Evolutionary conservation across 2,797 vertebrate genomes (phyloP), one percentile per base, ranked within the genome.

Genomic region (Anas flavirostris): DNA sequence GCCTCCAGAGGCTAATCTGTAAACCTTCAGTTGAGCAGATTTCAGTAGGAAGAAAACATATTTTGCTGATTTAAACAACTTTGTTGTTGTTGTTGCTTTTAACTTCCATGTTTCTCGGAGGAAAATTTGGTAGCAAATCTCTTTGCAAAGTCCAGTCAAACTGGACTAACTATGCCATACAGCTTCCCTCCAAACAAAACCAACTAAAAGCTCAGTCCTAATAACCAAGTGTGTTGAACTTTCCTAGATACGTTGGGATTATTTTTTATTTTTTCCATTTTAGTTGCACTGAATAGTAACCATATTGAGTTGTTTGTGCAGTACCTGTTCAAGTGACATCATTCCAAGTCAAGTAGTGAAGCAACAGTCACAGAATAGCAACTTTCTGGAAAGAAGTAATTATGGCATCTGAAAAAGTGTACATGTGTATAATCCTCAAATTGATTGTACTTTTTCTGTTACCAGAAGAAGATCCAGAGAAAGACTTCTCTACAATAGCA

Each of bases 1-100:
- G 31, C 56, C 82, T 90, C 55, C 55, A 60, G 88, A 82, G 77
- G 67, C 29, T 84, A 82, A 86, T 94, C 82, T 91, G 74, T 90
- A 91, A 86, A 44, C 39, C 31, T 94, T 83, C 56, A 63, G 46
- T 48, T 88, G 43, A 91, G 19, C 35, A 88, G 46, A 77, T 86
- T 94, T 93, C 86, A 67, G 77, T 79, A 69, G 74, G 44, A 93
- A 90, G 50, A 10, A 35, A 44, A 46, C 21, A 8, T 1, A 9
- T 84, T 93, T 86, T 69, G 43, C 68, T 22, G 28, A 88, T 25
- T 92, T 78, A 46, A 70, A 82, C 46, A 92, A 70, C 16, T 4
- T 68, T 35, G 14, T 66, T 44, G 21, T 66, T 44, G 21, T n/a
- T 66, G 14, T n/a, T 66, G 21, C 63, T 60, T 66, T 76, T 59